Evolutionary conservation across 1,140 invertebrate genomes (phyloP).

Genomic region (Schlechtendalia chinensis): DNA sequence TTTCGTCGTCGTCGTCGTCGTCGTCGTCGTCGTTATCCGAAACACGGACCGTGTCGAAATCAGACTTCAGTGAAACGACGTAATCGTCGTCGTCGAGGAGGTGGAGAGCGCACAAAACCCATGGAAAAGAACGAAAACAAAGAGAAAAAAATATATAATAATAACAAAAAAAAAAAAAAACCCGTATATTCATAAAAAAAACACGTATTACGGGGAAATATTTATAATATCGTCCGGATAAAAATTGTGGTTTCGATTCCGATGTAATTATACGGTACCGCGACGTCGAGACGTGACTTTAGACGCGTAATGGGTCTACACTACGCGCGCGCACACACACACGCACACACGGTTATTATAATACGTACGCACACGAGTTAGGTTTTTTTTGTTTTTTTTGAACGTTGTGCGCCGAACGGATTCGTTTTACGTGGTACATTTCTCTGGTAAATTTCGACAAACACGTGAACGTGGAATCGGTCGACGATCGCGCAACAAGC

Average conservation of each 20-base stretch:
- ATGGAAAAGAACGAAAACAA: slow-evolving; percentile 22
- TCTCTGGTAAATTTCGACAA: slow-evolving; percentile 7
- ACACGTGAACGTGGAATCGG: not conserved
- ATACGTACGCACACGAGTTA: not conserved
- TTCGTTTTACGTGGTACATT: no score
- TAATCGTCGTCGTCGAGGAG: not conserved
- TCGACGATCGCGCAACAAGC: no score
- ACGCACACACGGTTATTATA: no score
- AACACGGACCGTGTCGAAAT: slow-evolving; percentile 48
- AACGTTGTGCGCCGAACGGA: no score
- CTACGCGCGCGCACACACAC: not conserved
- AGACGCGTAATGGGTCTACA: not conserved
- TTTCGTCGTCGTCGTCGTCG: slow-evolving; percentile 12
- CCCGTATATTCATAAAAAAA: slow-evolving; percentile 2
- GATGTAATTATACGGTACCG: slow-evolving; percentile 45
- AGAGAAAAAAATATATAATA: not conserved
- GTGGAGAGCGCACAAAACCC: not conserved
- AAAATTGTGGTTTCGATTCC: slow-evolving; percentile 44
- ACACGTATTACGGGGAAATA: not conserved
- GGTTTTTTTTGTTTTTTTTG: slow-evolving; percentile 2
- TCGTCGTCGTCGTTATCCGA: slow-evolving; percentile 14
- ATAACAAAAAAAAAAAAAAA: slow-evolving; percentile 12
- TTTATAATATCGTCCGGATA: slow-evolving; percentile 27
- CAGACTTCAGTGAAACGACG: not conserved
- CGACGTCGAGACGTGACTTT: slow-evolving; percentile 13